Percentiles rank a stretch among this genome's conserved stretches.
phyloP scores from a whole-genome alignment of 2,888 invertebrate genomes.

The Lasioglossum villosulum region DNA sequence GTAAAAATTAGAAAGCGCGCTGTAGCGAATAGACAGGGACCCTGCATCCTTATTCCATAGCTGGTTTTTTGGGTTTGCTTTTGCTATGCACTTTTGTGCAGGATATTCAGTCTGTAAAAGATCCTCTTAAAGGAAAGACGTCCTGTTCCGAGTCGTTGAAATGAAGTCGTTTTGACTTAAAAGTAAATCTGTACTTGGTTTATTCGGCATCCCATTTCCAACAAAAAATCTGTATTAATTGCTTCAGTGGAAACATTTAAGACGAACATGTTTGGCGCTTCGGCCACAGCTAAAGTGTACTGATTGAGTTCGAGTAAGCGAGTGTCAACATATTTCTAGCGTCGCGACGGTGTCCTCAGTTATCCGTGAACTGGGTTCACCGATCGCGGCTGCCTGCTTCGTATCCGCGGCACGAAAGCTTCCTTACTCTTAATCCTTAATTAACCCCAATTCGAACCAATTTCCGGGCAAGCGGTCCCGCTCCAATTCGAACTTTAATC shows the following conservation, averaged over 20 bases:
- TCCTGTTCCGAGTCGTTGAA: no score
- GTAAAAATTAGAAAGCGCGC: no score
- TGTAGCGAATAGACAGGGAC: no score
- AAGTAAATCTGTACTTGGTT: no score
- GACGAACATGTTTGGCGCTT: neutral
- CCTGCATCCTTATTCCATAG: no score
- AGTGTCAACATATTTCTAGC: slow-evolving; percentile 1
- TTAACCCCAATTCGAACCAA: slow-evolving; percentile 75
- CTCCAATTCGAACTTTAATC: slow-evolving; percentile 72
- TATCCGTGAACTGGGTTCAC: slow-evolving; percentile 57
- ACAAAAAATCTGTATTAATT: neutral
- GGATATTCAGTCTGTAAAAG: no score
- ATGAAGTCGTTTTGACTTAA: no score
- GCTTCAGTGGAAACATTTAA: neutral
- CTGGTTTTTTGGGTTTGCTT: no score
- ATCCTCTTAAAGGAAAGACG: no score
- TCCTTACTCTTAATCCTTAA: slow-evolving; percentile 76
- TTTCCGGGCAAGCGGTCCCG: slow-evolving; percentile 67
- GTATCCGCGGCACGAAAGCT: slow-evolving; percentile 65
- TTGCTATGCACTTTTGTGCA: no score
- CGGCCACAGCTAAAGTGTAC: neutral
- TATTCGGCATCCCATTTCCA: no score
- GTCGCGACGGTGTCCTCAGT: slow-evolving; percentile 22
- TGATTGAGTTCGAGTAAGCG: neutral
- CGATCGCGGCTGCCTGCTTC: slow-evolving; percentile 52